Evolutionary conservation across 2,113 vertebrate genomes (phyloP).

Genomic region (Cebus imitator): DNA sequence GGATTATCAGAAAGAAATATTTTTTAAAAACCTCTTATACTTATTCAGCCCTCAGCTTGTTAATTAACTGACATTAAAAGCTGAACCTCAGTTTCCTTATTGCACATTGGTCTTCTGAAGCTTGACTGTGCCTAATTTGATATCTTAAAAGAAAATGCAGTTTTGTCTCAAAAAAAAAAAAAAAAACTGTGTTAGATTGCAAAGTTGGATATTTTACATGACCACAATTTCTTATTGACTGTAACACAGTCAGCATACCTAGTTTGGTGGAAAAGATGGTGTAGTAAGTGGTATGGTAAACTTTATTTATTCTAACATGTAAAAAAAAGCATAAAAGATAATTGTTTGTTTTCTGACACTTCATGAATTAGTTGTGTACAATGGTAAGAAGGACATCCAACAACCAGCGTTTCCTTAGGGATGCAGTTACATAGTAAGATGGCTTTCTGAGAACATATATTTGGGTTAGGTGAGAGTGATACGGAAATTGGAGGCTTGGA

Average conservation of each 20-base stretch:
- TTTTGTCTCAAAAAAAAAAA: slow-evolving; percentile 4
- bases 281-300: not conserved
- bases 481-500: not conserved
- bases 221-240: not conserved
- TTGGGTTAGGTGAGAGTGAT: not conserved
- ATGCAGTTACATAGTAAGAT: not conserved
- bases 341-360: not conserved
- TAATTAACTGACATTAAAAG: not conserved
- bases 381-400: not conserved
- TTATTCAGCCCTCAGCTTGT: not conserved
- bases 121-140: not conserved
- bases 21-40: not conserved
- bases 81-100: not conserved
- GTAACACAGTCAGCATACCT: not conserved
- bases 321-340: not conserved
- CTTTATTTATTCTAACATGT: not conserved
- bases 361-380: not conserved
- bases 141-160: not conserved
- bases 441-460: not conserved
- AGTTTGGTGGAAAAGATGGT: not conserved
- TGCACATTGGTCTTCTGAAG: not conserved
- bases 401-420: not conserved
- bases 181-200: not conserved
- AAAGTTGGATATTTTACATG: not conserved
- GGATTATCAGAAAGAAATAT: not conserved